phyloP scores from a whole-genome alignment of 2,113 vertebrate species.

The Uropsilus gracilis region DNA sequence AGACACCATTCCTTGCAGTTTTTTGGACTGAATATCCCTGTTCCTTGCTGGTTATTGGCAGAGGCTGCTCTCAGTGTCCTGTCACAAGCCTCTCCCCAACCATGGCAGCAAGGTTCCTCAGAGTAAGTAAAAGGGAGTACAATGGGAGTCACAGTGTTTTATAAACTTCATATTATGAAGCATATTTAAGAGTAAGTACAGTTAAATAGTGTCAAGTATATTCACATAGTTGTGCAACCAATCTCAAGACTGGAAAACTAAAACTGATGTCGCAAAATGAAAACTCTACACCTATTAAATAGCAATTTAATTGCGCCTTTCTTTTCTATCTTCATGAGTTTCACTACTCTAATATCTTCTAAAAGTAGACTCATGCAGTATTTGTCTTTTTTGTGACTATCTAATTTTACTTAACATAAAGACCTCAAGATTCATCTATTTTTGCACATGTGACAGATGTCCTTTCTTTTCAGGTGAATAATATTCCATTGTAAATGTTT shows the following conservation, averaged over 20 bases:
- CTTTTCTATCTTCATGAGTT: neutral
- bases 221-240: neutral
- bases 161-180: no score
- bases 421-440: neutral
- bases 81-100: no score
- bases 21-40: no score
- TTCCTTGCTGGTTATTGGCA: neutral
- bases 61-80: neutral
- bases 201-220: neutral
- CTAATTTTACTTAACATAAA: neutral
- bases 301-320: no score
- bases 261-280: neutral
- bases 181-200: neutral
- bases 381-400: neutral
- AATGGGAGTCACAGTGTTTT: neutral
- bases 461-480: neutral
- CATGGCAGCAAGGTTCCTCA: neutral
- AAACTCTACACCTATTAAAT: no score
- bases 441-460: neutral
- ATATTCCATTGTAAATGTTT: neutral
- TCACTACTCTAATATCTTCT: neutral
- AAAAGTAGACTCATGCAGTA: no score
- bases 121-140: neutral
- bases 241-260: neutral
- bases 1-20: neutral